phyloP scores from a whole-genome alignment of 2,888 invertebrate species.

The Odontomyia ornata region DNA sequence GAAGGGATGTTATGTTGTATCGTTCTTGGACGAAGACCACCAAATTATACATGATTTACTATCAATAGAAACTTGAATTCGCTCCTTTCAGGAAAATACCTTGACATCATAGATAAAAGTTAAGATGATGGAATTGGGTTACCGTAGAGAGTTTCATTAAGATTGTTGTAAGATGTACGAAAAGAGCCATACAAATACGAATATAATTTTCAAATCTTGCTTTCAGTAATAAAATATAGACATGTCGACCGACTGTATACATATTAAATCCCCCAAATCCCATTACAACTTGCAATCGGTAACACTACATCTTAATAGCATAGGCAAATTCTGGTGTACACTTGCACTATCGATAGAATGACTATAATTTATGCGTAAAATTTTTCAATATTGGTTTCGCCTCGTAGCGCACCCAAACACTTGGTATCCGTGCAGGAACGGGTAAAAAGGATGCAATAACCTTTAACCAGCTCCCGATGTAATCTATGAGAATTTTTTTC shows the following conservation, averaged over 20 bases:
- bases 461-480: conserved; percentile 38
- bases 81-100: conserved; percentile 38
- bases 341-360: conserved; percentile 50
- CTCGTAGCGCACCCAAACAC: conserved; percentile 17
- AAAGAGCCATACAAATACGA: too few species aligned
- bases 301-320: conserved; percentile 11
- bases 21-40: conserved; percentile 36
- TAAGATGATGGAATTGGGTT: not conserved
- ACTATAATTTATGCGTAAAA: conserved; percentile 53
- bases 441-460: conserved; percentile 44
- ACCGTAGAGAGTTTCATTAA: too few species aligned
- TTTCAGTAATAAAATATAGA: too few species aligned
- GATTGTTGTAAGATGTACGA: too few species aligned
- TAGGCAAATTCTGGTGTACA: conserved; percentile 47
- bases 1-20: conserved; percentile 32
- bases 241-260: too few species aligned
- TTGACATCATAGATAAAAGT: not conserved
- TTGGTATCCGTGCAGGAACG: not conserved
- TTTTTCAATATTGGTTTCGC: conserved; percentile 49
- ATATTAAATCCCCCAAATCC: too few species aligned
- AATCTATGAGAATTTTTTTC: conserved; percentile 51
- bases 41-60: conserved; percentile 50
- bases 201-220: too few species aligned
- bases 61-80: conserved; percentile 45
- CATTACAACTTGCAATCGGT: too few species aligned